Evolutionary conservation across 2,888 invertebrate species (phyloP), one percentile per base, ranked within the genome.

Genomic region (Synanthedon myopaeformis): DNA sequence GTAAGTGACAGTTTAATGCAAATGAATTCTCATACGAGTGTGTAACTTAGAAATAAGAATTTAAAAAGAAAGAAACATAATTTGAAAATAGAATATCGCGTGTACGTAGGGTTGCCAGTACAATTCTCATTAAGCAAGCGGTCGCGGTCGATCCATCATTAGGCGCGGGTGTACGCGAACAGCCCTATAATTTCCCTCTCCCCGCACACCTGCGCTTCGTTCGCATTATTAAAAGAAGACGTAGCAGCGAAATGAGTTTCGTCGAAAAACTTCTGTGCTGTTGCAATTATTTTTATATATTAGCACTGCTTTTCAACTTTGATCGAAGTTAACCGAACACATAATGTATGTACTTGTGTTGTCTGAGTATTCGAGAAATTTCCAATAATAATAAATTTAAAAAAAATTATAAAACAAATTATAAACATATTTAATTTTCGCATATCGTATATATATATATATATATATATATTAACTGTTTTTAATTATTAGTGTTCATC

Each of bases 151-250:
- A 82, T 84, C 82, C 79, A 78, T 84, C 85, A 85, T 85, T 84
- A 85, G 69, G 13, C 67, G 63, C 64, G 68, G 66, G 67, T 64
- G 69, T 69, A 70, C 70, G 73, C 72, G 63, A 74, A 72, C 79
- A 82, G 68, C 82, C 83, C 85, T 86, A 78, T 85, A 85, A 86
- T 86, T 85, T 85, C 68, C 70, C 66, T 58, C 57, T 66, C 59
- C 63, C 70, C 68, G 62, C 58, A 62, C 59, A 52, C 59, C 58
- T 53, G 51, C 54, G 54, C 61, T 55, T 67, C 62, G 61, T 62
- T 65, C 63, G 50, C 68, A 64, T 69, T 74, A 79, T 78, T 79
- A 81, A 76, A 80, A 79, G 75, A 76, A 81, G 79, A 80, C 70
- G 73, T 73, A 60, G 67, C 64, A 61, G 65, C 61, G 65, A 76